Conservation (phyloP, 2,113 vertebrate genomes). For the Plecotus auritus region DNA sequence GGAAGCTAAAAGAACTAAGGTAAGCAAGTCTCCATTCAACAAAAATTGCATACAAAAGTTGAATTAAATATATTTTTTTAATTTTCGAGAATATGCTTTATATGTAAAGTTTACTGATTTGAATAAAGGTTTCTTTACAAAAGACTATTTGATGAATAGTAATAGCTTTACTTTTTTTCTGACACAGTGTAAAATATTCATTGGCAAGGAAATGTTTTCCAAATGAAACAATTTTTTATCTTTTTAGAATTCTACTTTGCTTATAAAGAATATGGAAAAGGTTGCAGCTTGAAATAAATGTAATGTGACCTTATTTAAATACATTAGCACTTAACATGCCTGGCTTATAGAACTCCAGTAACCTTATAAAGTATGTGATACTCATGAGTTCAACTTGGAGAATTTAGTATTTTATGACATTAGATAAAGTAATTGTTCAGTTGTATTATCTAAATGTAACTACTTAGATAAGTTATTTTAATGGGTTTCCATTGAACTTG, state of each 20-base stretch:
- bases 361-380: conserved; percentile 4
- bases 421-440: neutral
- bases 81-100: conserved; percentile 18
- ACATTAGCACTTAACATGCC: neutral
- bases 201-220: conserved; percentile 16
- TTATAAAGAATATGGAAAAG: conserved; percentile 7
- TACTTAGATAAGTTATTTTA: conserved; percentile 7
- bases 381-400: neutral
- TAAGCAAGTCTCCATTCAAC: neutral
- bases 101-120: neutral
- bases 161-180: conserved; percentile 5
- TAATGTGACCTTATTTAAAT: conserved; percentile 41
- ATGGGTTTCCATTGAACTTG: conserved; percentile 13
- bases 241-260: conserved; percentile 29
- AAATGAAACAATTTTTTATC: neutral
- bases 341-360: neutral
- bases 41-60: neutral
- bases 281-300: conserved; percentile 22
- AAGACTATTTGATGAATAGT: conserved; percentile 1
- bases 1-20: neutral
- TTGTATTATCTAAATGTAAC: neutral
- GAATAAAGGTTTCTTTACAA: neutral
- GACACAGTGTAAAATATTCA: neutral
- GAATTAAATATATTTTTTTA: neutral
- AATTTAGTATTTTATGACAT: conserved; percentile 1